phyloP scores from a whole-genome alignment of 2,113 vertebrate species.

The Dasyurus viverrinus region DNA sequence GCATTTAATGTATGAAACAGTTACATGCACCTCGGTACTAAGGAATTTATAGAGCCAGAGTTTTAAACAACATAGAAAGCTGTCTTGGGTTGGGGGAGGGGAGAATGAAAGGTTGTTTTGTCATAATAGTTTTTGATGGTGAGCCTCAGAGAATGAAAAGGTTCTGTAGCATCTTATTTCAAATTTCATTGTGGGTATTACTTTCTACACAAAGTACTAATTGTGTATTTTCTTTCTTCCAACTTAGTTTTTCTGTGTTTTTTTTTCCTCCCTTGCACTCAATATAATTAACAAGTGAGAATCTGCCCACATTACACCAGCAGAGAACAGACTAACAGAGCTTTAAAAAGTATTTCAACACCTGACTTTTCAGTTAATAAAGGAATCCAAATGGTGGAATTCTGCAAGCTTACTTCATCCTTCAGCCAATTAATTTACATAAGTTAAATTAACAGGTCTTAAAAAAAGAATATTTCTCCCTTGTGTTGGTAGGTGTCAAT shows the following conservation, averaged over 20 bases:
- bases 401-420: conserved; percentile 72
- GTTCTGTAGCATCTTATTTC: background rate
- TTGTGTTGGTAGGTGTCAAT: conserved; percentile 65
- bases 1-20: background rate
- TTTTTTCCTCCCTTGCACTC: conserved; percentile 70
- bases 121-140: conserved; percentile 4
- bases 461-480: conserved; percentile 65
- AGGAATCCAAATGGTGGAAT: conserved; percentile 74
- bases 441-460: conserved; percentile 80
- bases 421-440: conserved; percentile 81
- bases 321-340: conserved; percentile 79
- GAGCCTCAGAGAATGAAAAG: background rate
- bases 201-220: conserved; percentile 13
- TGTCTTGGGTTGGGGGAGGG: background rate
- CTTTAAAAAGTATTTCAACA: conserved; percentile 81
- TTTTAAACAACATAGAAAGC: conserved; percentile 6
- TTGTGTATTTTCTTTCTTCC: conserved; percentile 63
- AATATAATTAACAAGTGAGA: conserved; percentile 84
- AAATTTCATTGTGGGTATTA: conserved; percentile 9
- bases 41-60: background rate
- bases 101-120: background rate
- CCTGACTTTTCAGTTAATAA: conserved; percentile 84
- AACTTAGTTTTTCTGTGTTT: conserved; percentile 62
- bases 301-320: conserved; percentile 75
- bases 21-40: background rate